These are phyloP conservation scores for Creontiades dilutus DNA, from an alignment of 2,888 invertebrate genomes.

Conservation along the genomic window DNA sequence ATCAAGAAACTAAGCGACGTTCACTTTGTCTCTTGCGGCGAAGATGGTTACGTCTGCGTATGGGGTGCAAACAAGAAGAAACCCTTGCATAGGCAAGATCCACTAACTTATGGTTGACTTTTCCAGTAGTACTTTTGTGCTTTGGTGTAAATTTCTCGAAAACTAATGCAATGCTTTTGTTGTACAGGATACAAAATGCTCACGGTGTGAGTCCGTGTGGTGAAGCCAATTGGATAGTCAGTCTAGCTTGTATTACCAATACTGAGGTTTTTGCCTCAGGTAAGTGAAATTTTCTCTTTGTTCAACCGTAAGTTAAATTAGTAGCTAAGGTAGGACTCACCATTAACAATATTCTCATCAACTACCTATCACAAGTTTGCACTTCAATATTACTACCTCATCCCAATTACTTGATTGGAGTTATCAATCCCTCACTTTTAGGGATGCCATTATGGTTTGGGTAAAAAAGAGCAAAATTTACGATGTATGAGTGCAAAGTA, in stretches of 20 bases:
- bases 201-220: slow-evolving; percentile 84
- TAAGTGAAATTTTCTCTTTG: not conserved
- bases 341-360: too few species aligned
- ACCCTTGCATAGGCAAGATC: slow-evolving; percentile 82
- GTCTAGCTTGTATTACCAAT: slow-evolving; percentile 88
- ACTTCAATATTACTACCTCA: too few species aligned
- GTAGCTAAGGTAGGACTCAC: too few species aligned
- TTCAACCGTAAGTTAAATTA: too few species aligned
- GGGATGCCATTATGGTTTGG: too few species aligned
- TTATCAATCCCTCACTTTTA: too few species aligned
- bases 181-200: slow-evolving; percentile 81
- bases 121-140: not conserved
- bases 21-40: slow-evolving; percentile 94
- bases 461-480: too few species aligned
- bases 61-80: slow-evolving; percentile 94
- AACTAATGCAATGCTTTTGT: not conserved
- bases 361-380: too few species aligned
- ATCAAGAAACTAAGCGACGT: slow-evolving; percentile 95
- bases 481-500: too few species aligned
- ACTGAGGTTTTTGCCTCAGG: slow-evolving; percentile 92
- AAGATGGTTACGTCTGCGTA: slow-evolving; percentile 90
- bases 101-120: not conserved
- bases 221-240: slow-evolving; percentile 92
- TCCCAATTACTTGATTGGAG: too few species aligned
- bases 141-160: not conserved